Evolutionary conservation across 2,113 vertebrate genomes (phyloP).

Genomic region (Nicator chloris): DNA sequence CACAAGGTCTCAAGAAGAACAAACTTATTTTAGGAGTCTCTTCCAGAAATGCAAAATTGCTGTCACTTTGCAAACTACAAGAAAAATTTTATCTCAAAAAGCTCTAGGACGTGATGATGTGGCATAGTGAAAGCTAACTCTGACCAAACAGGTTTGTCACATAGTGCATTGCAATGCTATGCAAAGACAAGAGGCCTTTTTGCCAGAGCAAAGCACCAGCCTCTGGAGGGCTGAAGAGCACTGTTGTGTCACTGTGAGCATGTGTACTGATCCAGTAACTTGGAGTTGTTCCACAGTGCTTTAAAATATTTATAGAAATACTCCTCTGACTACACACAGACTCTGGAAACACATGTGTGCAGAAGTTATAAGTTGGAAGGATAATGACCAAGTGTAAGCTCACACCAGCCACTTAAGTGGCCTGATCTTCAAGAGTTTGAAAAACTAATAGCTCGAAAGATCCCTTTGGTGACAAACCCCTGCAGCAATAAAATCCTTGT

Average conservation of each 20-base stretch:
- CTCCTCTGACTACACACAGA: neutral
- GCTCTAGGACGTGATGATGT: neutral
- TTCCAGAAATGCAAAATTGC: neutral
- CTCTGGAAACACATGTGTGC: neutral
- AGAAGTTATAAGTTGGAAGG: neutral
- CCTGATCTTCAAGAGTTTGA: neutral
- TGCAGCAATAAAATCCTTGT: neutral
- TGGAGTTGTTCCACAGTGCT: neutral
- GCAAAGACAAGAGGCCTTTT: neutral
- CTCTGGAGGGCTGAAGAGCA: neutral
- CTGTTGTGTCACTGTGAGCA: accelerated
- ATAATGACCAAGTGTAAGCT: neutral
- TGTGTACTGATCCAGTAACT: neutral
- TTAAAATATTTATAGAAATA: neutral
- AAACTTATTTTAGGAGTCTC: neutral
- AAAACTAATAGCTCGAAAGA: neutral
- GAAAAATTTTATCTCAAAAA: neutral
- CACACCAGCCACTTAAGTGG: neutral
- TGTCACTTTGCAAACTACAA: neutral
- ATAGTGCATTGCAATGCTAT: neutral
- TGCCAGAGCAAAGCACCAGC: neutral
- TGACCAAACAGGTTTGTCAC: neutral
- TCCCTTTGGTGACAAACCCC: neutral
- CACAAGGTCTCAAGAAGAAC: neutral
- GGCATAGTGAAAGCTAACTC: neutral